These are phyloP conservation scores for Synergus itoensis DNA, from an alignment of 2,888 invertebrate species.

Conservation along the genomic window DNA sequence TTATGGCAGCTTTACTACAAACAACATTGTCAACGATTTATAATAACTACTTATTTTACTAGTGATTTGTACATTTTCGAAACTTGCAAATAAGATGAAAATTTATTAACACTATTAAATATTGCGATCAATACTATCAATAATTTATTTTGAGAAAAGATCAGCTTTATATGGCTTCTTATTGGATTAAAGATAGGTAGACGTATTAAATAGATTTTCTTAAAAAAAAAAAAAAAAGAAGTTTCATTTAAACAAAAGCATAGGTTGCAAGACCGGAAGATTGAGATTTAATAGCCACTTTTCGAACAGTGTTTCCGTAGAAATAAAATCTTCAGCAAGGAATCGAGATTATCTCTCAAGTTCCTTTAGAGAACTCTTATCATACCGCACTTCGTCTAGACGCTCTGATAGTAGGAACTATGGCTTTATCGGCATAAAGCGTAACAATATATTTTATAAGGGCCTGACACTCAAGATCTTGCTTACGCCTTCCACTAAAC, in stretches of 20 bases:
- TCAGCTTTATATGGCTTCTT: not conserved
- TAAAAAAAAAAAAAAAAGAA: not conserved
- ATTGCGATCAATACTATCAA: not conserved
- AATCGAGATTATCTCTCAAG: conserved; percentile 24
- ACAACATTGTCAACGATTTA: conserved; percentile 35
- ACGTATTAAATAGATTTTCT: not conserved
- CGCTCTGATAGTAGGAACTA: conserved; percentile 9
- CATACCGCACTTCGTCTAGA: conserved; percentile 4
- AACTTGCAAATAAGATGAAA: conserved; percentile 20
- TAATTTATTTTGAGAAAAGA: not conserved
- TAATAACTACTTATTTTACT: conserved; percentile 2
- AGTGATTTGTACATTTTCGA: not conserved
- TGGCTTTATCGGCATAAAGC: conserved; percentile 16
- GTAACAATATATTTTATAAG: conserved; percentile 32
- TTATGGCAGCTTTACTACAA: conserved; percentile 37
- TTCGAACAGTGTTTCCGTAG: conserved; percentile 12
- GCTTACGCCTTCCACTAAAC: conserved; percentile 16
- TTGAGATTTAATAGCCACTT: conserved; percentile 19
- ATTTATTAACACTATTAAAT: not conserved
- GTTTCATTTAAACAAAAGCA: not conserved
- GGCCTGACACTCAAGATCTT: not conserved
- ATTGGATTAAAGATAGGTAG: too few relatives aligned
- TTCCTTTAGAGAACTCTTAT: conserved; percentile 17
- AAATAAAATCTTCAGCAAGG: conserved; percentile 16
- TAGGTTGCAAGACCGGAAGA: not conserved